A percentile compares a stretch with the other conserved stretches of the same genome.
Evolutionary conservation across 2,797 vertebrate species (phyloP).

Genomic region (Pempheris klunzingeri): DNA sequence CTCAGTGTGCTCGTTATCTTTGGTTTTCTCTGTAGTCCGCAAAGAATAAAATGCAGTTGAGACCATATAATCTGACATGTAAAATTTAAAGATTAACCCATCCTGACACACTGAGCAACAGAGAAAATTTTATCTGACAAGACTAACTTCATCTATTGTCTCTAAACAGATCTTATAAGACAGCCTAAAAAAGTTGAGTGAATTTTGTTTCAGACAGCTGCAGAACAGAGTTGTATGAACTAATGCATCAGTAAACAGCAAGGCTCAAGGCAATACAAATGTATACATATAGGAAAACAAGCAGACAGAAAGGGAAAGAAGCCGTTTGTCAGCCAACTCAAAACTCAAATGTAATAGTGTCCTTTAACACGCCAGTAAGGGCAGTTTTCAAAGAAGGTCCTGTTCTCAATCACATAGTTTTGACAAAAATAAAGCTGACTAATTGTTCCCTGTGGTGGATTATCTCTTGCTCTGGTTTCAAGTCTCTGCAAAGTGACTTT

Average conservation of each 20-base stretch:
- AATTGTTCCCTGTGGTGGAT: neutral
- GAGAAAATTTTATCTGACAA: neutral
- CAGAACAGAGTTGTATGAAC: neutral
- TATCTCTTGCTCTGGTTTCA: neutral
- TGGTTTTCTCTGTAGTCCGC: slow-evolving; percentile 80
- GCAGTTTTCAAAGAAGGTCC: neutral
- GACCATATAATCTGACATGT: neutral
- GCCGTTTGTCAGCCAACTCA: neutral
- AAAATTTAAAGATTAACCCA: neutral
- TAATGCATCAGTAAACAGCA: neutral
- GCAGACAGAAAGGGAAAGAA: neutral
- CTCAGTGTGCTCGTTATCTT: slow-evolving; percentile 87
- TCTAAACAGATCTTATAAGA: neutral
- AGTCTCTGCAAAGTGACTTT: neutral
- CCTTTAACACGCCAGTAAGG: neutral
- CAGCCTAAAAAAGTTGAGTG: neutral
- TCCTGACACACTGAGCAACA: neutral
- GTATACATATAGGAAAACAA: neutral
- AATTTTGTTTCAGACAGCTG: neutral
- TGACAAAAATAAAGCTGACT: neutral
- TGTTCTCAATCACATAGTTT: neutral
- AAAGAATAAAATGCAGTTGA: neutral
- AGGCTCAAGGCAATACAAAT: neutral
- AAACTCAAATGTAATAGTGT: neutral
- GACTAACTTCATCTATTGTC: neutral